Evolutionary conservation across 1,140 invertebrate genomes (phyloP).

Genomic region (Formica selysi): DNA sequence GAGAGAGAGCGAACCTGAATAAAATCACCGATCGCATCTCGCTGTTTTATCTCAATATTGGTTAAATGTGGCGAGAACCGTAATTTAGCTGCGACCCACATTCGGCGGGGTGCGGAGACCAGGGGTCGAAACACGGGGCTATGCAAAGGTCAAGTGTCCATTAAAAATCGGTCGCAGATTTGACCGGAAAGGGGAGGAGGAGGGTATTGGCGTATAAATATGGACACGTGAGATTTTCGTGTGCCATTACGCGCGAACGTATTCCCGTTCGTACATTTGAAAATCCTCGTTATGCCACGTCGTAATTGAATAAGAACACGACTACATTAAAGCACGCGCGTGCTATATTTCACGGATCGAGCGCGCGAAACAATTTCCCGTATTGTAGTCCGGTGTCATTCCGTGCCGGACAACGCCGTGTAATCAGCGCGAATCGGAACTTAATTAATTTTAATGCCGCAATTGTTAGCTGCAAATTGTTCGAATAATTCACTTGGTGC

Average conservation of each 20-base stretch:
- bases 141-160: slow-evolving; percentile 52
- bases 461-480: slow-evolving; percentile 24
- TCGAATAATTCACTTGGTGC: slow-evolving; percentile 26
- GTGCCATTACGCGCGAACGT: neutral
- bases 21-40: slow-evolving; percentile 4
- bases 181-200: neutral
- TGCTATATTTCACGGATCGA: neutral
- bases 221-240: neutral
- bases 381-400: slow-evolving; percentile 33
- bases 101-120: slow-evolving; percentile 1
- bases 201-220: neutral
- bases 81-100: slow-evolving; percentile 42
- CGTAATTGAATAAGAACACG: slow-evolving; percentile 4
- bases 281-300: neutral
- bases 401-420: neutral
- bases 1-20: neutral
- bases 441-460: slow-evolving; percentile 50
- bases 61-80: neutral
- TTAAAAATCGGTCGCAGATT: slow-evolving; percentile 45
- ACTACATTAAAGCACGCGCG: neutral
- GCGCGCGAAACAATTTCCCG: neutral
- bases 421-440: slow-evolving; percentile 24
- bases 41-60: slow-evolving; percentile 37
- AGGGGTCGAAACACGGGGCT: neutral
- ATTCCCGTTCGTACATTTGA: neutral